Base-by-base conservation (phyloP, 1,140 invertebrate genomes). In the Rhopalosiphum maidis region DNA sequence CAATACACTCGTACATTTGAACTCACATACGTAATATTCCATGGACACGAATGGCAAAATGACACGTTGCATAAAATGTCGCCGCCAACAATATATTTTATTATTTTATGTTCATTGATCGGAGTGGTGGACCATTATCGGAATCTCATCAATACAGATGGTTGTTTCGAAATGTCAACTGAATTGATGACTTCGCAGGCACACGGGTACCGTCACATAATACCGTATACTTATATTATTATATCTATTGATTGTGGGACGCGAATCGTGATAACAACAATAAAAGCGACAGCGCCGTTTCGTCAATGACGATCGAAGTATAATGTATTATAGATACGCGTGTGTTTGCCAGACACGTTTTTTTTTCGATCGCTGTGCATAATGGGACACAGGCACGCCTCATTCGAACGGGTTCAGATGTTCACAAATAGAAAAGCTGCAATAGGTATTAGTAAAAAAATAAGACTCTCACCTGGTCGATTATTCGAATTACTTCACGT, bases 361-460 rank as follows among this genome's bases (percentile, higher is more conserved):
- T 41, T 41, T 83, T 7, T 83, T 41, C 37, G 77, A 37, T 37
- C 0, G 22, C 82, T 21, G 22, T 37, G 35, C 21, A 82, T 37
- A 37, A 82, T 82, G 35, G 77, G 22, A 18, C 22, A 37, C 37
- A 23, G 82, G 22, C 41, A 85, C 23, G 37, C 41, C 83, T 85
- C 83, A 41, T 25, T 85, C 83, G 41, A 43, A 85, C 83, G 83
- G 83, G 83, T 85, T 85, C 22, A 85, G 41, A 85, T 85, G 83
- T 41, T 23, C 37, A 85, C 83, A 30, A 85, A 41, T 18, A 77
- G 15, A 77, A 77, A n/a, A 77, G 18, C 48, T 51, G n/a, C 60
- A 77, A 77, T 77, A 25, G 60, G n/a, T n/a, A 77, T 77, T n/a
- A 9, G 25, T n/a, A 77, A 85, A 85, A 85, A 25, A 23, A 83